Evolutionary conservation across 2,888 invertebrate genomes (phyloP).

Genomic region (Formica aserva): DNA sequence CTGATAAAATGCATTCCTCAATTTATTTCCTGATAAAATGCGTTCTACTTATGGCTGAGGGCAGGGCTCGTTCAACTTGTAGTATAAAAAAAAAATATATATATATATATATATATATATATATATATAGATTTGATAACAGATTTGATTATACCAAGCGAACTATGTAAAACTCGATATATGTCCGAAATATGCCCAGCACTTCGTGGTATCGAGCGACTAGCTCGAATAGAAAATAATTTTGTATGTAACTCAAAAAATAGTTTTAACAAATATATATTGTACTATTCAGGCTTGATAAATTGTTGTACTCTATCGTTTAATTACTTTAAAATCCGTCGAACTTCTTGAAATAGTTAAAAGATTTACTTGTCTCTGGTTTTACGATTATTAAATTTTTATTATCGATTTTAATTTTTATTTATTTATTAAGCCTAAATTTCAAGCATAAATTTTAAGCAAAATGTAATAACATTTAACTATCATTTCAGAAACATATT

Average conservation of each 20-base stretch:
- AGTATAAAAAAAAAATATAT: too few relatives aligned
- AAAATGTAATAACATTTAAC: background rate
- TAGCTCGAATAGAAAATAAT: background rate
- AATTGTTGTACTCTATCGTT: background rate
- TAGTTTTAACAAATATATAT: background rate
- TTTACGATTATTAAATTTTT: background rate
- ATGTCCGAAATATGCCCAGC: background rate
- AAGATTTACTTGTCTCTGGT: background rate
- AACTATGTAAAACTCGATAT: conserved; percentile 15
- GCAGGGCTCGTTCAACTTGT: background rate
- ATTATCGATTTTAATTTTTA: background rate
- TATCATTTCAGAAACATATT: conserved; percentile 9
- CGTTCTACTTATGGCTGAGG: too few relatives aligned
- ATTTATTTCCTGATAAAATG: background rate
- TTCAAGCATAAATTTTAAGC: background rate
- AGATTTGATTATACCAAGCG: background rate
- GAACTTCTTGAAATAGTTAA: background rate
- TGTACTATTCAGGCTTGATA: background rate
- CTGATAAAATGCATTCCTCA: background rate
- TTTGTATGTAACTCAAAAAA: background rate
- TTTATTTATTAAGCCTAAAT: background rate
- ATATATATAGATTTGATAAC: background rate
- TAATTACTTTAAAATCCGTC: background rate
- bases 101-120: too few relatives aligned
- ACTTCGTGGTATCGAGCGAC: background rate